Percentiles rank a stretch among this genome's conserved stretches.
phyloP scores from a whole-genome alignment of 2,113 vertebrate genomes.

The Marmota flaviventris region DNA sequence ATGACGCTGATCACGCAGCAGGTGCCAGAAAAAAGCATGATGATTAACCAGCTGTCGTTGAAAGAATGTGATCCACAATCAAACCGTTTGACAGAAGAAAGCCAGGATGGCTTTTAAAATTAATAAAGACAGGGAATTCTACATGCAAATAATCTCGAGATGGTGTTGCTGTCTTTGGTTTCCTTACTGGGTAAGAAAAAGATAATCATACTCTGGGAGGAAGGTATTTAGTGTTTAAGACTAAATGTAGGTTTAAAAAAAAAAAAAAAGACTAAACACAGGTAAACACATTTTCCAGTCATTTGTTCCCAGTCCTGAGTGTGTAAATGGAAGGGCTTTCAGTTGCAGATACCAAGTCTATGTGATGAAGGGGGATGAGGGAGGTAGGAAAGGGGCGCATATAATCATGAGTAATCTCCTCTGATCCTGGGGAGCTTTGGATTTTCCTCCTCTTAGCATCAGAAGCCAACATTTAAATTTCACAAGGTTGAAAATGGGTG shows the following conservation, averaged over 20 bases:
- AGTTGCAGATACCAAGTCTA: background rate
- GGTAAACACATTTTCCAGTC: background rate
- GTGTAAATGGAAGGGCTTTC: background rate
- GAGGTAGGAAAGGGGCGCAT: too few relatives aligned
- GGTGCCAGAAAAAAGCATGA: conserved; percentile 82
- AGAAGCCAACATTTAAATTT: conserved; percentile 44
- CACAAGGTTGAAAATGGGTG: background rate
- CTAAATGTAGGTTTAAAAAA: background rate
- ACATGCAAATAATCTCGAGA: conserved; percentile 67
- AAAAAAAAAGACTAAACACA: background rate
- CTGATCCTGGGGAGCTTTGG: background rate
- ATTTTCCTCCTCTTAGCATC: conserved; percentile 5
- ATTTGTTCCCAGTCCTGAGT: background rate
- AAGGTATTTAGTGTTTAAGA: conserved; percentile 27
- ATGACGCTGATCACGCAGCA: conserved; percentile 81
- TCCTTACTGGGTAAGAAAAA: conserved; percentile 18
- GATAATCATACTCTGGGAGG: conserved; percentile 14
- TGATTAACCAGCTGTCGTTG: conserved; percentile 83
- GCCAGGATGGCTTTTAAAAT: conserved; percentile 80
- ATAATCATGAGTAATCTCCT: background rate
- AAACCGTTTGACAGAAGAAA: conserved; percentile 80
- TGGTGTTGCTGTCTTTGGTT: conserved; percentile 25
- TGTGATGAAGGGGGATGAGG: fast-evolving
- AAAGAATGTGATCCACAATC: conserved; percentile 80
- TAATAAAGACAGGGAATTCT: conserved; percentile 67